phyloP scores from a whole-genome alignment of 2,888 invertebrate species.

The Papilio demoleus region DNA sequence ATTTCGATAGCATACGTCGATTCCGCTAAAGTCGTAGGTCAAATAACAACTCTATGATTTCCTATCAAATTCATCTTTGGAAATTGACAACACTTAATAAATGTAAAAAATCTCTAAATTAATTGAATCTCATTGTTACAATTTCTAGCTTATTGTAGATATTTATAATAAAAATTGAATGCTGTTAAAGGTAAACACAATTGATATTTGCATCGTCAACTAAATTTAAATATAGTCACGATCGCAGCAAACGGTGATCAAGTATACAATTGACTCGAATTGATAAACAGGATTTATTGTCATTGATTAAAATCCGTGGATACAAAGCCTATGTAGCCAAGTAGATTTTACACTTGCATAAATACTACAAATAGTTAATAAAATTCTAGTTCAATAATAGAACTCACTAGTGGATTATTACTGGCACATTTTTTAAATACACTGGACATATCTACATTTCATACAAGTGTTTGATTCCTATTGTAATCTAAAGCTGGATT shows the following conservation, averaged over 20 bases:
- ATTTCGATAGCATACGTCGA: slow-evolving; percentile 31
- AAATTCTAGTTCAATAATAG: too few relatives aligned
- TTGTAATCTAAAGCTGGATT: too few relatives aligned
- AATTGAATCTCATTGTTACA: background rate
- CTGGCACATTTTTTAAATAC: too few relatives aligned
- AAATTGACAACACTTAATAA: background rate
- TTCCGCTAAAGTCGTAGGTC: background rate
- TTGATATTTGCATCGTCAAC: slow-evolving; percentile 4
- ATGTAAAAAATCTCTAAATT: background rate
- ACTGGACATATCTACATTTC: too few relatives aligned
- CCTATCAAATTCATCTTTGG: slow-evolving; percentile 10
- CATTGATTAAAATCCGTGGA: background rate
- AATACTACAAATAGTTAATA: too few relatives aligned
- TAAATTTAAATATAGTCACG: slow-evolving; percentile 36
- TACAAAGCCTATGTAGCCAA: background rate
- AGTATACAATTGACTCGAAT: slow-evolving; percentile 29
- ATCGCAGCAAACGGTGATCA: slow-evolving; percentile 27
- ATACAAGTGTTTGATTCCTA: too few relatives aligned
- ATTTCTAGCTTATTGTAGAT: background rate
- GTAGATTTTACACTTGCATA: background rate
- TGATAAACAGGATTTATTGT: slow-evolving; percentile 37
- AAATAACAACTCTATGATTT: slow-evolving; percentile 7
- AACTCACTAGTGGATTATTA: too few relatives aligned
- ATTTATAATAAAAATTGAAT: background rate
- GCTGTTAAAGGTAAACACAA: background rate